These are phyloP conservation scores for Solenopsis fugax DNA, from an alignment of 1,140 invertebrate genomes.

Conservation along the genomic window DNA sequence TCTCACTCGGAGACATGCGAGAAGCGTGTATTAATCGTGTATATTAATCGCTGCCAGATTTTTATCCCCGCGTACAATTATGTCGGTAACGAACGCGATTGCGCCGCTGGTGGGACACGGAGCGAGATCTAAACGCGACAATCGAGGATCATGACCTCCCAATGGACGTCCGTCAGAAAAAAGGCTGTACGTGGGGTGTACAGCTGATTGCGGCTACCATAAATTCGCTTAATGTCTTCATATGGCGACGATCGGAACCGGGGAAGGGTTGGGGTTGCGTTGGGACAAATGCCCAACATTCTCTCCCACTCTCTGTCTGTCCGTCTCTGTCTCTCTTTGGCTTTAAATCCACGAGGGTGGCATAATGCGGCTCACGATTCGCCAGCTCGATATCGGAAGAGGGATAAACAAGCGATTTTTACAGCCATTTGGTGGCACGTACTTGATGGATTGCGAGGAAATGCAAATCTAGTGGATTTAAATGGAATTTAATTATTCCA, in stretches of 20 bases:
- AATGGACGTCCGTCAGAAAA: conserved; percentile 31
- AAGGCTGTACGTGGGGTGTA: conserved; percentile 14
- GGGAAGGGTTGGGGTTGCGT: conserved; percentile 73
- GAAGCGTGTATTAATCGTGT: neutral
- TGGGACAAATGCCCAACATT: conserved; percentile 42
- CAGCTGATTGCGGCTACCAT: conserved; percentile 81
- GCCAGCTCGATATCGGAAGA: conserved; percentile 41
- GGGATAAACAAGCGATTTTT: conserved; percentile 59
- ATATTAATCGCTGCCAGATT: conserved; percentile 15
- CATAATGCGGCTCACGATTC: conserved; percentile 50
- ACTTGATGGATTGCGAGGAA: conserved; percentile 48
- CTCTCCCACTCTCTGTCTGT: neutral
- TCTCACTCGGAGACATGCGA: conserved; percentile 7
- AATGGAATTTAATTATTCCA: conserved; percentile 25
- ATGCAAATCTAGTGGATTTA: conserved; percentile 41
- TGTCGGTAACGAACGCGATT: neutral
- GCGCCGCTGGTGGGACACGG: neutral
- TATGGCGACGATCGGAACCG: conserved; percentile 77
- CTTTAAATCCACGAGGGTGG: conserved; percentile 45
- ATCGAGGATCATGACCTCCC: conserved; percentile 54
- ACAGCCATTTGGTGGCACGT: conserved; percentile 29
- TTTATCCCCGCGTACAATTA: conserved; percentile 10
- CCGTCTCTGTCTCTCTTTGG: neutral
- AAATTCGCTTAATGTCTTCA: conserved; percentile 84
- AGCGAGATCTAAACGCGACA: conserved; percentile 42